Percentiles rank a stretch among this genome's conserved stretches.
Conservation (phyloP, 2,888 invertebrate genomes). For the Epirrhoe alternata region DNA sequence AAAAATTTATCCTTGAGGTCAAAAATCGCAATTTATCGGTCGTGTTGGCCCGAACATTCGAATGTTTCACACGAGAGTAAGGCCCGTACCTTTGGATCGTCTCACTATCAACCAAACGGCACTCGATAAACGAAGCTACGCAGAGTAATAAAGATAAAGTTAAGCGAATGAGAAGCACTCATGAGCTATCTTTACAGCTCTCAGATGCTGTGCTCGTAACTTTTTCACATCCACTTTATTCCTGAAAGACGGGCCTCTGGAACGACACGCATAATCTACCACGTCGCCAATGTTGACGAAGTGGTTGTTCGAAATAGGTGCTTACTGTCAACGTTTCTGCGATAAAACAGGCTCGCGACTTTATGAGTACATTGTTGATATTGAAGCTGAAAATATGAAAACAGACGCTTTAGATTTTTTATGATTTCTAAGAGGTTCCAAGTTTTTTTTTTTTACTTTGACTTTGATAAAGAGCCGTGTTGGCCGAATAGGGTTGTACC, state of each 20-base stretch:
- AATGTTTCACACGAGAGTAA: too few relatives aligned
- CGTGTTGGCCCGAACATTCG: too few relatives aligned
- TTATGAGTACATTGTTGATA: neutral
- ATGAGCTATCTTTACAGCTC: constrained; percentile 29
- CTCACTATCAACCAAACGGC: too few relatives aligned
- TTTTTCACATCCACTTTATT: constrained; percentile 26
- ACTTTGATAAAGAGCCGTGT: too few relatives aligned
- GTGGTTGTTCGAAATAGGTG: neutral
- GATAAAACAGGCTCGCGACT: neutral
- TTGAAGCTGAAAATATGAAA: neutral
- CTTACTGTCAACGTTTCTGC: neutral
- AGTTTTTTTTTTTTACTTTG: too few relatives aligned
- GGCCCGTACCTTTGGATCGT: too few relatives aligned
- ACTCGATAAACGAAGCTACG: neutral
- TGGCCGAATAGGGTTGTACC: too few relatives aligned
- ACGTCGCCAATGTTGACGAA: constrained; percentile 3
- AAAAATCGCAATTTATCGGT: too few relatives aligned
- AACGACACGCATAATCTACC: constrained; percentile 25
- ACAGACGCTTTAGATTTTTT: too few relatives aligned
- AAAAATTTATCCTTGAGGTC: too few relatives aligned
- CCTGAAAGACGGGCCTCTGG: constrained; percentile 18
- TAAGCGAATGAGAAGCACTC: constrained; percentile 26
- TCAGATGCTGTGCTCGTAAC: constrained; percentile 32
- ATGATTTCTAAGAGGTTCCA: too few relatives aligned
- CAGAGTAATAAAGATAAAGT: constrained; percentile 18